Evolutionary conservation across 30 jellyfish, hydroid and myxozoan species (phyloP).

Genomic region (Chironex yamaguchii): DNA sequence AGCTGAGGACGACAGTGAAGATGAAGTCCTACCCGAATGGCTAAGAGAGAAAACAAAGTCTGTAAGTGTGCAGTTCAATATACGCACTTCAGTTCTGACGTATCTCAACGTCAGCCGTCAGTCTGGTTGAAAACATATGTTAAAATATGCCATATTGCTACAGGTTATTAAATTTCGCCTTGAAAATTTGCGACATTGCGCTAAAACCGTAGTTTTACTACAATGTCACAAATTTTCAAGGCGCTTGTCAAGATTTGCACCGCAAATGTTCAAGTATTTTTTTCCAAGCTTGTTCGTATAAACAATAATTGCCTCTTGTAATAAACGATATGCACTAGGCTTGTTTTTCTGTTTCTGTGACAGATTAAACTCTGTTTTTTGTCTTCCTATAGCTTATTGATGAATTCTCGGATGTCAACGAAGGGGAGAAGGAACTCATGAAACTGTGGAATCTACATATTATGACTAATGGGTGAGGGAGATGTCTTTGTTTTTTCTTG

Average conservation of each 20-base stretch:
- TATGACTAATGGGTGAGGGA: conserved; percentile 80
- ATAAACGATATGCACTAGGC: background rate
- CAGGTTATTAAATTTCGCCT: no score
- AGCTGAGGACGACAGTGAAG: conserved; percentile 85
- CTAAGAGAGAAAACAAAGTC: conserved; percentile 76
- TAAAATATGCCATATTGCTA: no score
- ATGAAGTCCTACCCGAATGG: conserved; percentile 90
- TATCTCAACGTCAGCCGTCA: no score
- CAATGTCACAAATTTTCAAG: no score
- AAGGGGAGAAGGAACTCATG: conserved; percentile 89
- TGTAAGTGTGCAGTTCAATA: conserved; percentile 78
- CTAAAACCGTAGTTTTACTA: no score
- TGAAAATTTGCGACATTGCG: no score
- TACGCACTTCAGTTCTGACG: no score
- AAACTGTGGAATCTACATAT: conserved; percentile 88
- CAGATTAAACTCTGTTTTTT: background rate
- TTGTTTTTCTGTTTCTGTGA: background rate
- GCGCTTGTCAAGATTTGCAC: no score
- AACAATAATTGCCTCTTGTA: background rate
- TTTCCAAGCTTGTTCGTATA: no score
- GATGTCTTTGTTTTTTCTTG: no score
- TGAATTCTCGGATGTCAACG: conserved; percentile 93
- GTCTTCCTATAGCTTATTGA: conserved; percentile 81
- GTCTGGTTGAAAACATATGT: no score
- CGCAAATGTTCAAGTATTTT: no score